Evolutionary conservation across 2,888 invertebrate genomes (phyloP), one percentile per base, ranked within the genome.

Genomic region (Dasypolia templi): DNA sequence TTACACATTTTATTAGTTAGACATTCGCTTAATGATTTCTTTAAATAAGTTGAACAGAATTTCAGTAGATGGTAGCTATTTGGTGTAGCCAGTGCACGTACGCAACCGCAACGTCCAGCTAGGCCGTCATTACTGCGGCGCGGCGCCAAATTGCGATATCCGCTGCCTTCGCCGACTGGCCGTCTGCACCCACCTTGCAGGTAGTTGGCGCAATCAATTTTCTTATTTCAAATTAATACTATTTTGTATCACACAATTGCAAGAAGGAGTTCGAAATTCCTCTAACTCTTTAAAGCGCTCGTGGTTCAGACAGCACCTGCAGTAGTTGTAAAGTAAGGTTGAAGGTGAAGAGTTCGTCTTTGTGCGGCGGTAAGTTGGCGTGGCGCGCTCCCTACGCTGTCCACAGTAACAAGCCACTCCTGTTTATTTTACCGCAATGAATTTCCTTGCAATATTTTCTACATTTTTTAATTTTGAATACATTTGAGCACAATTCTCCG

Each of bases 341-440:
- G 74, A 67, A 81, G 75, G 77, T 80, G 72, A 79, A 72, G 65
- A 80, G 82, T 65, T 59, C 55, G 53, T 78, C 73, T 83, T 73
- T 84, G 82, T 80, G 77, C 59, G 78, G 64, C 80, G 75, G 64
- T 69, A 61, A 77, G 78, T 74, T 75, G 83, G 75, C 82, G 76
- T 77, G 76, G 79, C 79, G 83, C 69, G 82, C 82, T 69, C 78
- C 76, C 86, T 76, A 77, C 75, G 81, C 87, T 87, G 91, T 88
- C 90, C 89, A 87, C 91, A 89, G 91, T 91, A 94, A 93, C 94
- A 93, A 94, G 94, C 92, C 91, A 93, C 94, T 94, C 90, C 88
- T 95, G 95, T 95, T 95, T 96, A 95, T 94, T 94, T 95, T 94
- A 92, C 94, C 94, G 94, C 95, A 95, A 95, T 95, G 95, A 95